Conservation (phyloP, 1,140 invertebrate genomes). For the Ceratitis capitata region DNA sequence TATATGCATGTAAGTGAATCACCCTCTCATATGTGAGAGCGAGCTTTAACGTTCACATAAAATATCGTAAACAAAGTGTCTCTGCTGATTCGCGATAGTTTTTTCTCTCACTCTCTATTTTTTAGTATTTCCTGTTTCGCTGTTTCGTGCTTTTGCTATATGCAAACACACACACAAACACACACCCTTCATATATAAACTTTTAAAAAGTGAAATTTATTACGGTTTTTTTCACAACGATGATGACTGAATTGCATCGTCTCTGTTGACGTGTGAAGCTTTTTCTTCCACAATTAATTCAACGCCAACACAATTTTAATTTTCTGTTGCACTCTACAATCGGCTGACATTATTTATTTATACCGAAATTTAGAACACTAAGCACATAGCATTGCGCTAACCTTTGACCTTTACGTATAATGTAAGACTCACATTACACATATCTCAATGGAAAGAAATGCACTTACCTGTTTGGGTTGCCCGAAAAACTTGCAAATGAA, state of each 20-base stretch:
- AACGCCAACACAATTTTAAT: not conserved
- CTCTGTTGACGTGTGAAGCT: not conserved
- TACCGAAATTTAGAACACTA: not conserved
- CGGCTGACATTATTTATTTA: too few species aligned
- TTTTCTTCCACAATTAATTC: not conserved
- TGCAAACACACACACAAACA: not conserved
- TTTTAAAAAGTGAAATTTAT: slow-evolving; percentile 33
- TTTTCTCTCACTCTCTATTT: not conserved
- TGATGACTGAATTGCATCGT: too few species aligned
- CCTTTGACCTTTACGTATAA: slow-evolving; percentile 33
- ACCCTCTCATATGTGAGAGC: not conserved
- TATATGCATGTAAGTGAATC: too few species aligned
- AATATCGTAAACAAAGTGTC: not conserved
- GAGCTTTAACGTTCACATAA: not conserved
- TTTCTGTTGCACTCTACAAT: not conserved
- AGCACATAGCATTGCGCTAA: not conserved
- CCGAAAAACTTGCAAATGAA: not conserved
- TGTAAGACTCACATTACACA: not conserved
- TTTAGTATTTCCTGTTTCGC: not conserved
- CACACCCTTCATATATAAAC: not conserved
- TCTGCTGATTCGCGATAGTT: not conserved
- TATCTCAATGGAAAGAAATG: not conserved
- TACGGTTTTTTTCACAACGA: not conserved
- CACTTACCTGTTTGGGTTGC: not conserved
- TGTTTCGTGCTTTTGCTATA: not conserved